Conservation (phyloP, 1,140 invertebrate species). For the Palaemon carinicauda region DNA sequence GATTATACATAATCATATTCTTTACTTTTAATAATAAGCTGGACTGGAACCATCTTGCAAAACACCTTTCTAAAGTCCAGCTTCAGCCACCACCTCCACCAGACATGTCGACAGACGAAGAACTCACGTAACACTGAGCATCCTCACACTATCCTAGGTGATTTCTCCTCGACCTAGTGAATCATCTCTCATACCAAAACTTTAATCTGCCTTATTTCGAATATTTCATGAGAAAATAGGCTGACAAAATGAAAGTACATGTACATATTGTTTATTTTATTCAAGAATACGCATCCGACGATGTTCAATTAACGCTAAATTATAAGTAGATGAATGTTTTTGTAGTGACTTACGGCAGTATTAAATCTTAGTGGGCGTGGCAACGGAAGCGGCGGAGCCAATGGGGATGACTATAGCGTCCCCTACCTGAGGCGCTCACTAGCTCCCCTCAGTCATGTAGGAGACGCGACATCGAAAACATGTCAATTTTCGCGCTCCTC, state of each 20-base stretch:
- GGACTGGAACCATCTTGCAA: not conserved
- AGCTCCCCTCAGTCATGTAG: slow-evolving; percentile 55
- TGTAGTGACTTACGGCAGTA: not conserved
- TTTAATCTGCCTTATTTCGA: not conserved
- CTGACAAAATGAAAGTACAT: no score
- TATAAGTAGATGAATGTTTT: not conserved
- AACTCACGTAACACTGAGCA: slow-evolving; percentile 48
- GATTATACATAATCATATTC: not conserved
- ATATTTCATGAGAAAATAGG: no score
- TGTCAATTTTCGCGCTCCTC: slow-evolving; percentile 53
- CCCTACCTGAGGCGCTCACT: slow-evolving; percentile 51
- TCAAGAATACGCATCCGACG: no score
- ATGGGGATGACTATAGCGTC: slow-evolving; percentile 4
- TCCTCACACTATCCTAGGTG: slow-evolving; percentile 27
- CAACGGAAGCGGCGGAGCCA: not conserved
- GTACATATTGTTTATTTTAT: no score
- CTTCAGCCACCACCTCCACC: not conserved
- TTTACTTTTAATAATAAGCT: no score
- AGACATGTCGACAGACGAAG: slow-evolving; percentile 18
- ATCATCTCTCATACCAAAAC: not conserved
- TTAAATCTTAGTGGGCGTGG: slow-evolving; percentile 8
- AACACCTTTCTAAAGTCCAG: not conserved
- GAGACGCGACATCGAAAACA: slow-evolving; percentile 44
- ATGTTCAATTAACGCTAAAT: not conserved
- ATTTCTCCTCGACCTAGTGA: not conserved